phyloP scores from a whole-genome alignment of 2,797 vertebrate species.

The Champsocephalus esox region DNA sequence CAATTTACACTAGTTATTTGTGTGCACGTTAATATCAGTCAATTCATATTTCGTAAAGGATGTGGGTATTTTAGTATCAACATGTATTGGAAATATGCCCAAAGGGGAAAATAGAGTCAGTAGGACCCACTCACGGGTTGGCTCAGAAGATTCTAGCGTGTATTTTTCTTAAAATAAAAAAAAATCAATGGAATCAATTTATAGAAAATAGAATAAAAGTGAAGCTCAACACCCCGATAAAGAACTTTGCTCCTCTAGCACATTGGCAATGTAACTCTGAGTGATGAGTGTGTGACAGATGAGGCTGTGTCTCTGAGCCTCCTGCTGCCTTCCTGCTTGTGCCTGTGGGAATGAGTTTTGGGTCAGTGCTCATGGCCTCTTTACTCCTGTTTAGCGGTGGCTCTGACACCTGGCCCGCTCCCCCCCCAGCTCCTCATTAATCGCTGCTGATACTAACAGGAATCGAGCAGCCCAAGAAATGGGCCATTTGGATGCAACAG shows the following conservation, averaged over 20 bases:
- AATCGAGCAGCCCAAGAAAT: conserved; percentile 68
- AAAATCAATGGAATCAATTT: not conserved
- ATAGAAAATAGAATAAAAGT: not conserved
- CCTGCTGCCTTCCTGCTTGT: conserved; percentile 47
- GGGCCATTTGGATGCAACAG: conserved; percentile 59
- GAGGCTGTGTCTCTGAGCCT: not conserved
- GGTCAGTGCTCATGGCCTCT: conserved; percentile 68
- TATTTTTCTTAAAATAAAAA: not conserved
- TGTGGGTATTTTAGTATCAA: not conserved
- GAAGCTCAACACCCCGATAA: not conserved
- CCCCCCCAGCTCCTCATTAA: conserved; percentile 71
- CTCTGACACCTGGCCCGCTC: conserved; percentile 68
- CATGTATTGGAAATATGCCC: not conserved
- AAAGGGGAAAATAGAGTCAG: not conserved
- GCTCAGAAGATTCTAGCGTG: not conserved
- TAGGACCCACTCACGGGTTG: not conserved
- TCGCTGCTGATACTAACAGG: conserved; percentile 71
- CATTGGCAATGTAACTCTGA: not conserved
- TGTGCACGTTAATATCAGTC: not conserved
- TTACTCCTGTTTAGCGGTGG: conserved; percentile 62
- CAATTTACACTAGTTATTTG: too few species aligned
- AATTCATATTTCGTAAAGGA: not conserved
- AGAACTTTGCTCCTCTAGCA: not conserved
- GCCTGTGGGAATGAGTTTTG: conserved; percentile 55
- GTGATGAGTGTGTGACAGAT: not conserved